Percentiles rank a stretch among this genome's conserved stretches.
Evolutionary conservation across 2,113 vertebrate genomes (phyloP).

Genomic region (Chiloscyllium plagiosum): DNA sequence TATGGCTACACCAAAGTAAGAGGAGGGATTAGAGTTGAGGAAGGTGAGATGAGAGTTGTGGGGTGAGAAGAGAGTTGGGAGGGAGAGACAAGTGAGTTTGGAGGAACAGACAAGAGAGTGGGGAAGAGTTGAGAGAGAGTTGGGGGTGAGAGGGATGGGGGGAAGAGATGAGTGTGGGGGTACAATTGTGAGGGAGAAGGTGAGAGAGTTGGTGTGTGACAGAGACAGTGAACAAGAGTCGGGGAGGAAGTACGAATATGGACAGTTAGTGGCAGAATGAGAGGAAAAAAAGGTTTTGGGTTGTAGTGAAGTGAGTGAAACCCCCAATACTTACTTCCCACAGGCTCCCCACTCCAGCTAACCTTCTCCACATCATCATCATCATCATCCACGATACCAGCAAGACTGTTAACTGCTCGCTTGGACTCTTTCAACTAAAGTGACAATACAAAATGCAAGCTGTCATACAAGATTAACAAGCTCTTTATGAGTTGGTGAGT

Average conservation of each 20-base stretch:
- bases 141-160: too few species aligned
- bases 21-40: too few species aligned
- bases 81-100: too few species aligned
- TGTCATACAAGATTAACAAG: background rate
- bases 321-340: conserved; percentile 74
- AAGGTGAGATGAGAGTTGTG: too few species aligned
- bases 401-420: conserved; percentile 79
- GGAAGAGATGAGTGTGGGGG: too few species aligned
- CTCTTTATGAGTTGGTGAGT: background rate
- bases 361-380: conserved; percentile 73
- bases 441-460: conserved; percentile 19
- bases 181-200: too few species aligned
- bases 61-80: too few species aligned
- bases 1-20: too few species aligned
- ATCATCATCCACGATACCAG: conserved; percentile 69
- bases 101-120: too few species aligned
- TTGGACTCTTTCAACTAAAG: conserved; percentile 83
- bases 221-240: too few species aligned
- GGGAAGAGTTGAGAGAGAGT: too few species aligned
- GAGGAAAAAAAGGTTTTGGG: background rate
- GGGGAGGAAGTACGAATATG: background rate
- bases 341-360: conserved; percentile 91
- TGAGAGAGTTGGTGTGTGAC: background rate
- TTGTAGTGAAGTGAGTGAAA: background rate
- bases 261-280: background rate